Percentiles rank a stretch among this genome's conserved stretches.
phyloP scores from a whole-genome alignment of 2,113 vertebrate genomes.

The Morone saxatilis region DNA sequence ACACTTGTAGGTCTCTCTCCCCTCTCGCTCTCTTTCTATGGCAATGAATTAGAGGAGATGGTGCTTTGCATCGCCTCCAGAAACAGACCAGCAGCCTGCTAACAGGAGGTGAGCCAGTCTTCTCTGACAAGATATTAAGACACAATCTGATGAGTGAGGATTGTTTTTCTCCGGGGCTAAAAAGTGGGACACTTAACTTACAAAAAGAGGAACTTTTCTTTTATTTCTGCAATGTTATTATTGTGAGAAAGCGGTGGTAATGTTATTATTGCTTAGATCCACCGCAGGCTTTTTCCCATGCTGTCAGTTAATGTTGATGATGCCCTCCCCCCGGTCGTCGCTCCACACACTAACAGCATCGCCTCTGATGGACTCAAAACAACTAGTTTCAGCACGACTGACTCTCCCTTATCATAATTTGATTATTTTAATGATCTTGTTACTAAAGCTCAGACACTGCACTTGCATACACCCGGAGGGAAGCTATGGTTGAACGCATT shows the following conservation, averaged over 20 bases:
- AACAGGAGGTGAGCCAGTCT: conserved; percentile 59
- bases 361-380: conserved; percentile 79
- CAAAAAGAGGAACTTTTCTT: conserved; percentile 59
- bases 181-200: conserved; percentile 66
- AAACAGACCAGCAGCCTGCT: conserved; percentile 54
- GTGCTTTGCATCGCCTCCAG: conserved; percentile 54
- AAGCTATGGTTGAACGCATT: conserved; percentile 75
- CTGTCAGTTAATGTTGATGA: conserved; percentile 80
- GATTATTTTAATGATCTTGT: conserved; percentile 89
- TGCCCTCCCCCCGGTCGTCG: conserved; percentile 62
- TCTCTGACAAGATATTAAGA: conserved; percentile 62
- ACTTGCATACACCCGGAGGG: conserved; percentile 73
- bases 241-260: conserved; percentile 71
- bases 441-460: conserved; percentile 77
- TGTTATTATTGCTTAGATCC: conserved; percentile 75
- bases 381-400: conserved; percentile 81
- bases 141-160: conserved; percentile 43
- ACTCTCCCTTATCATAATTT: conserved; percentile 85
- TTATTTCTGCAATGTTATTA: conserved; percentile 68
- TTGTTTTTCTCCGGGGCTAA: conserved; percentile 64
- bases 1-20: conserved; percentile 19
- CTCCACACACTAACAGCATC: conserved; percentile 62
- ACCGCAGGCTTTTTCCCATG: conserved; percentile 75
- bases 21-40: not conserved
- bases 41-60: conserved; percentile 26